phyloP scores from a whole-genome alignment of 2,113 vertebrate species.

The Caracal caracal region DNA sequence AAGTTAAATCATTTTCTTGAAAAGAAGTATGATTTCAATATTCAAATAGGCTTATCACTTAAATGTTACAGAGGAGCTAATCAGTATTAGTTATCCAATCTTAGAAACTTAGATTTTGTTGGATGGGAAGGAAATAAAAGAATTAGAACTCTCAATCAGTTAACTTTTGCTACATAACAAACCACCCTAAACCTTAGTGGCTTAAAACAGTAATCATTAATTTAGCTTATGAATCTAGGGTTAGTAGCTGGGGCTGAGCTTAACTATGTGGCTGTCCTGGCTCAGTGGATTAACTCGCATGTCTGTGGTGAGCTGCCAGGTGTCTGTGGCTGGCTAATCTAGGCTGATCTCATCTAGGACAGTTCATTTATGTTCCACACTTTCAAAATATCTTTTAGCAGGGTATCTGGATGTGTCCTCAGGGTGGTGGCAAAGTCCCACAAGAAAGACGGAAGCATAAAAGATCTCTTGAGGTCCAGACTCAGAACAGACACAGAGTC shows the following conservation, averaged over 20 bases:
- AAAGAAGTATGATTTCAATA: conserved; percentile 9
- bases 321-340: neutral
- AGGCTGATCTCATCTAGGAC: neutral
- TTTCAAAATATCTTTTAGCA: neutral
- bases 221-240: neutral
- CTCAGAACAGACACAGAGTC: neutral
- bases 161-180: neutral
- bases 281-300: neutral
- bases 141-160: neutral
- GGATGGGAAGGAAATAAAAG: neutral
- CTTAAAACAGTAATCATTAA: neutral
- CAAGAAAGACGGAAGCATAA: neutral
- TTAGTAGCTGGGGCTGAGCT: neutral
- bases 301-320: neutral
- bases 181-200: neutral
- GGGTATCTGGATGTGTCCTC: neutral
- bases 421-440: neutral
- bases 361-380: neutral
- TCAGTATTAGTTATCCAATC: neutral
- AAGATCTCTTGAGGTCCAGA: neutral
- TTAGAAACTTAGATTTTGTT: neutral
- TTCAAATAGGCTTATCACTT: neutral
- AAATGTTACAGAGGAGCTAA: neutral
- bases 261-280: neutral
- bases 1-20: conserved; percentile 13